Evolutionary conservation across 2,797 vertebrate species (phyloP), one percentile per base, ranked within the genome.

Genomic region (Ptychadena robeensis): DNA sequence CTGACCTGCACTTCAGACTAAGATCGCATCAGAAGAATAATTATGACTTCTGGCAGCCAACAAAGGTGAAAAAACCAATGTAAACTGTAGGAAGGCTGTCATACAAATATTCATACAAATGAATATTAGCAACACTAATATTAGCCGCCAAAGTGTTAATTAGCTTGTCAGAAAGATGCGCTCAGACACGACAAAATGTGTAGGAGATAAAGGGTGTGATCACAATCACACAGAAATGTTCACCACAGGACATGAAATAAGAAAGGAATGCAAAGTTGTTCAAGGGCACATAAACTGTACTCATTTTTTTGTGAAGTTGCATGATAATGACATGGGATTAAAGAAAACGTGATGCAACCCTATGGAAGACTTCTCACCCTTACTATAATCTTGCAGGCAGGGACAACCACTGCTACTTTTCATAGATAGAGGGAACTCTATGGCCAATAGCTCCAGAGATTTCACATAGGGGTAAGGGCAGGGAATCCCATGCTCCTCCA

Each of bases 191-290:
- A 1, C 0, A 4, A 75, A 66, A 70, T 22, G 1, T 71, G 53
- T 48, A 79, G 70, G 44, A 59, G 6, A 57, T 53, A 4, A 34
- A 73, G 31, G 71, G 71, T 73, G 71, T 35, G 71, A 22, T 14
- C 22, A 0, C 48, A 15, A 25, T n/a, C 7, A n/a, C 5, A n/a
- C 44, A 59, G 57, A 27, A n/a, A 61, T 25, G 7, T 61, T 61
- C 9, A 4, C 27, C 27, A 9, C 11, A 9, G 0, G 25, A 61
- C 15, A 18, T 18, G 44, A 48, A 48, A 48, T 14, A 4, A 5
- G 44, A 48, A n/a, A 48, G 44, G 22, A 2, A 0, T 7, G 14
- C 14, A 22, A 22, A 48, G 15, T 4, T 48, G 6, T 22, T 48
- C 44, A 48, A 3, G 18, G 5, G 22, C 14, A 1, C 44, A 48